These are phyloP conservation scores for Eulemur rufifrons DNA, from an alignment of 2,113 vertebrate genomes.

Conservation along the genomic window DNA sequence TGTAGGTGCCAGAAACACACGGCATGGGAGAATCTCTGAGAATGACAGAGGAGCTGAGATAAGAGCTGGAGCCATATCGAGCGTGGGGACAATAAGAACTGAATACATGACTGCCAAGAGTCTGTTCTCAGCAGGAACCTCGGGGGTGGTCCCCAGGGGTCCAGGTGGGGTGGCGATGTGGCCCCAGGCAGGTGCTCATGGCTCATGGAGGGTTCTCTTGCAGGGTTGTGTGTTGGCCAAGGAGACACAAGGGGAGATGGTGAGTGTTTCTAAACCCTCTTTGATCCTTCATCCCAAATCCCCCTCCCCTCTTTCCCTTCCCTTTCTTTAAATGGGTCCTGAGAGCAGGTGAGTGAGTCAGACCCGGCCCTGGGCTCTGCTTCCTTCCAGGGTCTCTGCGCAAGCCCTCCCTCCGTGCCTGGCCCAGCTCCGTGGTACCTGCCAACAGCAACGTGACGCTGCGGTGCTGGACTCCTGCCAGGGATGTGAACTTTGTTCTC, in stretches of 20 bases:
- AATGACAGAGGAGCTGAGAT: no score
- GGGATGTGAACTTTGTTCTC: not conserved
- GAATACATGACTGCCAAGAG: rapidly evolving
- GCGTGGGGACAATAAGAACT: not conserved
- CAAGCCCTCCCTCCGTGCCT: constrained; percentile 12
- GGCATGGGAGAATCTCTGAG: not conserved
- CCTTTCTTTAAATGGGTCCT: not conserved
- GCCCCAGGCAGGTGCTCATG: not conserved
- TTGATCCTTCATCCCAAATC: not conserved
- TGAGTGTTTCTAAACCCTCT: not conserved
- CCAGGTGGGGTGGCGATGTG: rapidly evolving
- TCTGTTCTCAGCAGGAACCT: not conserved
- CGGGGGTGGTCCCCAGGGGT: not conserved
- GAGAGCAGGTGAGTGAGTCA: not conserved
- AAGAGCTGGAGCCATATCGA: not conserved
- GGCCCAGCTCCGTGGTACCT: not conserved
- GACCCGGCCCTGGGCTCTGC: not conserved
- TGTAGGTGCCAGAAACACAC: not conserved
- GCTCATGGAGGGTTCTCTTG: not conserved
- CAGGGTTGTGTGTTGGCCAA: not conserved
- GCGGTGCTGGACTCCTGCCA: rapidly evolving
- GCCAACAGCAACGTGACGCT: rapidly evolving
- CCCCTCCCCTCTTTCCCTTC: rapidly evolving
- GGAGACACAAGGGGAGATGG: not conserved
- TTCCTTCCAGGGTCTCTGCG: not conserved